Conservation (phyloP, 2,888 invertebrate genomes). For the Spicauda simplicius region DNA sequence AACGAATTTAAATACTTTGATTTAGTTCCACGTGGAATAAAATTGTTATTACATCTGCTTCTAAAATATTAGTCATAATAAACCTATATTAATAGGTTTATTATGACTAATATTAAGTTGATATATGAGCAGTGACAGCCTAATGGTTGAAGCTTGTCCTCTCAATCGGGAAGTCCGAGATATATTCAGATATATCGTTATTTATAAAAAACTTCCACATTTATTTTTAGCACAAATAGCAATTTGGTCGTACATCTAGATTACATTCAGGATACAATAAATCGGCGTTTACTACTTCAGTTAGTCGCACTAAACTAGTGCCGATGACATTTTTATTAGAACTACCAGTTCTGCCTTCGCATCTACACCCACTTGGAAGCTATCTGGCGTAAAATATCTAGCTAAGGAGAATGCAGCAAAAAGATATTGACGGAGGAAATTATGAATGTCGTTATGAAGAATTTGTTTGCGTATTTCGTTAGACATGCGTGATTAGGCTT, state of each 20-base stretch:
- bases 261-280: conserved; percentile 20
- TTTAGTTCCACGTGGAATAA: not conserved
- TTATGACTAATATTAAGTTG: too few species aligned
- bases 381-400: conserved; percentile 31
- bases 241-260: conserved; percentile 11
- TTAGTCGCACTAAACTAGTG: conserved; percentile 27
- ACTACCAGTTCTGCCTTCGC: conserved; percentile 28
- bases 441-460: conserved; percentile 24
- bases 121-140: too few species aligned
- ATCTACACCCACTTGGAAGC: conserved; percentile 17
- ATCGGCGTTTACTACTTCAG: conserved; percentile 20
- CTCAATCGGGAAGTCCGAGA: too few species aligned
- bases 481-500: conserved; percentile 39
- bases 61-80: too few species aligned
- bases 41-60: not conserved
- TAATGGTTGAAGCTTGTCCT: too few species aligned
- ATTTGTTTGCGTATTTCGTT: conserved; percentile 21
- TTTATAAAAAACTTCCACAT: not conserved
- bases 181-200: too few species aligned
- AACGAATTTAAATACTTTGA: not conserved
- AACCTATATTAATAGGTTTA: too few species aligned
- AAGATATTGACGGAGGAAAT: conserved; percentile 26
- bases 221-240: not conserved
- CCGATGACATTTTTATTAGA: conserved; percentile 33
- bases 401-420: conserved; percentile 15